These are phyloP conservation scores for Parnassius smintheus DNA, from an alignment of 2,888 invertebrate species.

Conservation along the genomic window DNA sequence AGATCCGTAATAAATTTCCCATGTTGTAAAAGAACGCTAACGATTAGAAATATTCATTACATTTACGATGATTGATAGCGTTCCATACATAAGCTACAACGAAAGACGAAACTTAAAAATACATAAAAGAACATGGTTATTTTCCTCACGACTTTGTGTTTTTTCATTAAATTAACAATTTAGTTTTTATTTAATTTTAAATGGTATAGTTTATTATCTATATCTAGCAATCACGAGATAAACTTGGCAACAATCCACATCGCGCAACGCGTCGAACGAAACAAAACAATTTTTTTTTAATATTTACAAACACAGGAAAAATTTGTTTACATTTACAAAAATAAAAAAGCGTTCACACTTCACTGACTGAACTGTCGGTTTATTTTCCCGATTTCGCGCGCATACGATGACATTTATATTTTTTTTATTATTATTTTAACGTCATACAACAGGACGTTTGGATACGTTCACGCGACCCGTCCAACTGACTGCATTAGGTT, in stretches of 20 bases:
- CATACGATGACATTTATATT: constrained; percentile 8
- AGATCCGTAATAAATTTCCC: no score
- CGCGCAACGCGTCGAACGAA: constrained; percentile 9
- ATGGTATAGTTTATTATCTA: constrained; percentile 6
- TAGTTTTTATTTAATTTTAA: not conserved
- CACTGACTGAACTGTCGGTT: not conserved
- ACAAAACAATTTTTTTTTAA: constrained; percentile 8
- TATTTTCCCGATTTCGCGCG: constrained; percentile 23
- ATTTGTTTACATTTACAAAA: constrained; percentile 5
- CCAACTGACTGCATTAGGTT: constrained; percentile 12
- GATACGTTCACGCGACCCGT: constrained; percentile 9
- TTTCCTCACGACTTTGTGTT: no score
- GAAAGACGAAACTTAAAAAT: no score
- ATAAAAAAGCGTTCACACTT: not conserved
- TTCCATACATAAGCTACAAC: no score
- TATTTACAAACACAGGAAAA: constrained; percentile 9
- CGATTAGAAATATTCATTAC: no score
- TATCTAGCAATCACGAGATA: constrained; percentile 27
- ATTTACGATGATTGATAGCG: no score
- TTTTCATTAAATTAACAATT: not conserved
- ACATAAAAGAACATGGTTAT: no score
- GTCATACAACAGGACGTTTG: constrained; percentile 11
- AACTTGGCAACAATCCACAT: constrained; percentile 26
- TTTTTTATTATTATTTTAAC: constrained; percentile 5
- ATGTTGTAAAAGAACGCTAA: no score